Evolutionary conservation across 2,797 vertebrate genomes (phyloP).

Genomic region (Fistularia tabacaria): DNA sequence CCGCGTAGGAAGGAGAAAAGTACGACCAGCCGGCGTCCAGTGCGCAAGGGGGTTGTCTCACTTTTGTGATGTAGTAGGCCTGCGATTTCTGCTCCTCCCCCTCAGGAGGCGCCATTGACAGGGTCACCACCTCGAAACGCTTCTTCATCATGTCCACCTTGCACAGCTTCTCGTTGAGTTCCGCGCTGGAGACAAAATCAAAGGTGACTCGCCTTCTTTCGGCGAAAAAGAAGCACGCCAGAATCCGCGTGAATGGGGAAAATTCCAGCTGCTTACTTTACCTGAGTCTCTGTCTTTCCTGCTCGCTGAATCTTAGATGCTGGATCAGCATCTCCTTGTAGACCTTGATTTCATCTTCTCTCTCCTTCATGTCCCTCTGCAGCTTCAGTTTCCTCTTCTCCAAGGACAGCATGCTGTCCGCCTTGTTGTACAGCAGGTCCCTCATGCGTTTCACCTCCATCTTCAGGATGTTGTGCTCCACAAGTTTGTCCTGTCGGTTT

Average conservation of each 20-base stretch:
- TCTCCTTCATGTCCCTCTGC: constrained; percentile 78
- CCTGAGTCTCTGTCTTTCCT: constrained; percentile 86
- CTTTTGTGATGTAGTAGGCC: constrained; percentile 86
- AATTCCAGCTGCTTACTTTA: constrained; percentile 32
- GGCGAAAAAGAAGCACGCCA: neutral
- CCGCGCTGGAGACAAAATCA: constrained; percentile 66
- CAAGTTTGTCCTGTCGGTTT: constrained; percentile 81
- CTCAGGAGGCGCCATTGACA: constrained; percentile 78
- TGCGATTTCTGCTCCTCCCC: constrained; percentile 85
- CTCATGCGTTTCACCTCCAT: constrained; percentile 78
- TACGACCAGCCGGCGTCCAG: neutral
- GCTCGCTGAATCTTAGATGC: constrained; percentile 81
- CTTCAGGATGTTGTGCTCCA: constrained; percentile 86
- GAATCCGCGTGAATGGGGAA: too few species aligned
- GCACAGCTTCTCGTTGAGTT: constrained; percentile 81
- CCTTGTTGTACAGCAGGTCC: constrained; percentile 78
- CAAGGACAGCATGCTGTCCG: constrained; percentile 80
- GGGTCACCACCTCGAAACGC: constrained; percentile 82
- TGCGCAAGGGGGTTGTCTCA: constrained; percentile 36
- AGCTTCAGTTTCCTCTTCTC: constrained; percentile 84
- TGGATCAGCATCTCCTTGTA: constrained; percentile 80
- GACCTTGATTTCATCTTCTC: constrained; percentile 82
- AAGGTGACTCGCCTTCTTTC: neutral
- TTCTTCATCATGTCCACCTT: constrained; percentile 85
- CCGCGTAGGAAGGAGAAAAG: neutral